These are phyloP conservation scores for Hydroisotoma schaefferi DNA, from an alignment of 2,888 invertebrate genomes.

Conservation along the genomic window DNA sequence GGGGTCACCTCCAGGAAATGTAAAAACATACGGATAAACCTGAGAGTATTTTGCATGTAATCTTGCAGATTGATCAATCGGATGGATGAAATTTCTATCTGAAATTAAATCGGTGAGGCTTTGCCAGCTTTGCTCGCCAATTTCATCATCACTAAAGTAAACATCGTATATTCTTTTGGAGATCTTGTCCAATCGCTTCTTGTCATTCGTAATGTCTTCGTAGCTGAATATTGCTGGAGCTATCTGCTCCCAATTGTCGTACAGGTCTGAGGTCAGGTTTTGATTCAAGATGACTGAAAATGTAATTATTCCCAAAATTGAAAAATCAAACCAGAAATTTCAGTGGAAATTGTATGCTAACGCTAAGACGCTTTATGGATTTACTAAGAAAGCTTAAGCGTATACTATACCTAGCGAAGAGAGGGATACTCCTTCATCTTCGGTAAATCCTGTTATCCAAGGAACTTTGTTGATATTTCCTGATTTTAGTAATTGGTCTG, in stretches of 20 bases:
- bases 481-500: background rate
- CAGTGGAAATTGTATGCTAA: too few relatives aligned
- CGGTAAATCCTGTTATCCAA: constrained; percentile 25
- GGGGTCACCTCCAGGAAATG: constrained; percentile 19
- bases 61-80: constrained; percentile 9
- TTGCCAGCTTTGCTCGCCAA: constrained; percentile 19
- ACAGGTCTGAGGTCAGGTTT: constrained; percentile 9
- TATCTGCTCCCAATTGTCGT: constrained; percentile 11
- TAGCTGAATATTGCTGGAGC: constrained; percentile 17
- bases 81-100: constrained; percentile 18
- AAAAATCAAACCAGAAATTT: background rate
- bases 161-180: constrained; percentile 9
- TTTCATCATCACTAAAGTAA: constrained; percentile 19
- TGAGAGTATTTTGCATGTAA: constrained; percentile 13
- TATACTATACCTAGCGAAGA: constrained; percentile 1
- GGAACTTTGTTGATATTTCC: constrained; percentile 22
- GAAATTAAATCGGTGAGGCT: constrained; percentile 14
- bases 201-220: background rate
- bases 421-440: constrained; percentile 16
- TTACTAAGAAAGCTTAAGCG: background rate
- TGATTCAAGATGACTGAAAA: constrained; percentile 15
- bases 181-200: background rate
- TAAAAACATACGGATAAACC: constrained; percentile 20
- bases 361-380: too few relatives aligned
- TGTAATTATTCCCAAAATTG: too few relatives aligned